Percentiles rank a stretch among this genome's conserved stretches.
phyloP scores from a whole-genome alignment of 2,113 vertebrate genomes.

The Hippocampus comes region DNA sequence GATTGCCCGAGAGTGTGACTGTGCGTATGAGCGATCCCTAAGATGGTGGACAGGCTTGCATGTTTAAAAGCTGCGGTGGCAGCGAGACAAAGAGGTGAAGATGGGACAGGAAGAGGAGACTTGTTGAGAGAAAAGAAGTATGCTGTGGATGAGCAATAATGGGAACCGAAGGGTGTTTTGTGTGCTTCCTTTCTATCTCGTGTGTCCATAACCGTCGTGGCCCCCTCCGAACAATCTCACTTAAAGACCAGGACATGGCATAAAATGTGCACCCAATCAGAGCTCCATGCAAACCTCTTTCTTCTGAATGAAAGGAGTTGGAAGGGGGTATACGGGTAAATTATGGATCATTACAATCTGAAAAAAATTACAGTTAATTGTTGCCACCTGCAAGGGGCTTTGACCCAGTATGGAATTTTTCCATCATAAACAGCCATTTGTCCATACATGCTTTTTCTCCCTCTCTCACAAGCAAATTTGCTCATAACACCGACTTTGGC shows the following conservation, averaged over 20 bases:
- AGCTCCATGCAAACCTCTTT: conserved; percentile 65
- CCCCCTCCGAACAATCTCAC: conserved; percentile 60
- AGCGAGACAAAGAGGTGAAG: conserved; percentile 52
- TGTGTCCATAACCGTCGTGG: conserved; percentile 34
- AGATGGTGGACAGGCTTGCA: conserved; percentile 62
- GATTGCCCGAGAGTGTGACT: conserved; percentile 20
- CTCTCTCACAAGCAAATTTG: conserved; percentile 59
- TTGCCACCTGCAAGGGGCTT: conserved; percentile 81
- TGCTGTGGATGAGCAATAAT: conserved; percentile 37
- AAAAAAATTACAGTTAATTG: conserved; percentile 82
- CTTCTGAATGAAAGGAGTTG: conserved; percentile 69
- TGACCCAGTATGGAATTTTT: conserved; percentile 78
- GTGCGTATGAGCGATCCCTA: conserved; percentile 41
- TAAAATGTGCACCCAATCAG: conserved; percentile 74
- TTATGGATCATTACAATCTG: conserved; percentile 76
- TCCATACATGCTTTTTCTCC: conserved; percentile 51
- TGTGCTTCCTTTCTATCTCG: conserved; percentile 39
- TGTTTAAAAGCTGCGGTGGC: conserved; percentile 52
- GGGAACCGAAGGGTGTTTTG: conserved; percentile 38
- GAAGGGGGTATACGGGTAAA: conserved; percentile 73
- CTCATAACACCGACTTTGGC: conserved; percentile 54
- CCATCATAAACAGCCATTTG: conserved; percentile 76
- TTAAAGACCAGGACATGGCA: conserved; percentile 59
- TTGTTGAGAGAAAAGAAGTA: conserved; percentile 22
- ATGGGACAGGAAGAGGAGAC: conserved; percentile 37